Base-by-base conservation (phyloP, 2,113 vertebrate genomes). In the Pituophis catenifer region DNA sequence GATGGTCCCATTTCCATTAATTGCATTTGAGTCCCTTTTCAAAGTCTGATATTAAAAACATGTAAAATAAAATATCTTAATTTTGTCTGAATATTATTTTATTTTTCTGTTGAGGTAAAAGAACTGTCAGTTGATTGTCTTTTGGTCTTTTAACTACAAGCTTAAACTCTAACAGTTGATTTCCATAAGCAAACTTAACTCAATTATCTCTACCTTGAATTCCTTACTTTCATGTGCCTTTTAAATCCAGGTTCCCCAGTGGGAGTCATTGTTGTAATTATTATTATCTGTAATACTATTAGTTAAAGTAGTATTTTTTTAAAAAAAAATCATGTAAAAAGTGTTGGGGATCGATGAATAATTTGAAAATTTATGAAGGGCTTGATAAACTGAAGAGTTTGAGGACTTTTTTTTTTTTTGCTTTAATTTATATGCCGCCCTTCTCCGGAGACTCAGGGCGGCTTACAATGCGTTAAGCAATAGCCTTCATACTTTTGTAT, bases 91-190 rank as follows among this genome's bases (percentile, higher is more conserved):
- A 75, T 75, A 75, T 75, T 33, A 15, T n/a, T 58, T 5, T 1
- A 59, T 59, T 59, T 24, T 59, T 52, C 23, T 57, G 57, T 65
- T 92, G 0, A 1, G 1, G 62, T 65, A 13, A 92, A 92, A 91
- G 9, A 1, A 0, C 81, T 2, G 50, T 19, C 86, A 8, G 4
- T 2, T 89, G n/a, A 59, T 26, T 85, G 59, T 81, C 19, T 38
- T 89, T 21, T 58, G 33, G n/a, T 19, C 8, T 44, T 57, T 87
- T 50, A 48, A 59, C 23, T 21, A 65, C 0, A 8, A 89, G 70
- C 13, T 1, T 50, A 0, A 0, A 5, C 0, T 75, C 6, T 0
- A 38, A 1, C 26, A 90, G 44, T 52, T 65, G 86, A n/a, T 17
- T 23, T 70, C 21, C 70, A 81, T 81, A 81, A 81, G 15, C n/a